Percentiles rank a stretch among this genome's conserved stretches.
phyloP scores from a whole-genome alignment of 35 echinoderm and acorn worm species.

The Stichopus chloronotus region DNA sequence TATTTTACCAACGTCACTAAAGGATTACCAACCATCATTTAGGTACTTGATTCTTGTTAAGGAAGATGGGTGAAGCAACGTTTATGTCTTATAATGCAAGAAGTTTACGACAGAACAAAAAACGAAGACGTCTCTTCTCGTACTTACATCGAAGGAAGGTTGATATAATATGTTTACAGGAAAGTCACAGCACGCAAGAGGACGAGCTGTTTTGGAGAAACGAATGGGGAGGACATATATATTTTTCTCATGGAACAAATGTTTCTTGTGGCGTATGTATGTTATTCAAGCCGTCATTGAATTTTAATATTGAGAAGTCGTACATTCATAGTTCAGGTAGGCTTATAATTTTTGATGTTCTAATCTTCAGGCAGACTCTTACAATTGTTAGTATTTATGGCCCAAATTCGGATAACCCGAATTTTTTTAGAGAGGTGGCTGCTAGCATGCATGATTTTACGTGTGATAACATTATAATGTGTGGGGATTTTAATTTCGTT shows the following conservation, averaged over 20 bases:
- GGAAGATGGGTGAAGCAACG: background rate
- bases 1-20: no score
- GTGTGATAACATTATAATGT: no score
- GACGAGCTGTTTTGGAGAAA: background rate
- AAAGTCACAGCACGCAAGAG: no score
- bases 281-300: background rate
- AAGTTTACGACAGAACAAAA: constrained; percentile 2
- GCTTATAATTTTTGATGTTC: background rate
- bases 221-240: background rate
- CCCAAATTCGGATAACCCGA: no score
- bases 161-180: no score
- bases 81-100: background rate
- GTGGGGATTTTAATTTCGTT: no score
- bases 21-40: background rate
- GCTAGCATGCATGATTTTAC: no score
- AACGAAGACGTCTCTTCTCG: background rate
- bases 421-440: no score
- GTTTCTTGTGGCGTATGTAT: background rate
- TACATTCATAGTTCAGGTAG: background rate
- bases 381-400: background rate
- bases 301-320: background rate
- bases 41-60: background rate
- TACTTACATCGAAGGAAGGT: constrained; percentile 19
- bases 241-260: constrained; percentile 16
- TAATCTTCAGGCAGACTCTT: background rate